Conservation (phyloP, 2,888 invertebrate genomes). For the Bellardia pandia region DNA sequence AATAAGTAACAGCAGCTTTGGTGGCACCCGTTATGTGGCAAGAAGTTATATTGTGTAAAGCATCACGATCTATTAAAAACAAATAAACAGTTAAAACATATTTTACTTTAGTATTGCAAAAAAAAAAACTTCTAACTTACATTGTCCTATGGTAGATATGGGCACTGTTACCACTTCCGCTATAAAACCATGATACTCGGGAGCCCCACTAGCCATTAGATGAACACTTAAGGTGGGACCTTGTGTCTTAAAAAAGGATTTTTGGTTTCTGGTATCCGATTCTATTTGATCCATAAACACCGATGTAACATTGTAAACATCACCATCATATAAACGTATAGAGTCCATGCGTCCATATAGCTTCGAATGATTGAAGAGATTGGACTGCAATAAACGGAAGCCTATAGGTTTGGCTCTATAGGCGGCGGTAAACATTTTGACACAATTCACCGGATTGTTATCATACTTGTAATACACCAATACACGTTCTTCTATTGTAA, state of each 20-base stretch:
- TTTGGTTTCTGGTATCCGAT: conserved; percentile 89
- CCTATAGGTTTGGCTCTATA: conserved; percentile 94
- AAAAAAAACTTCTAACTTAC: conserved; percentile 86
- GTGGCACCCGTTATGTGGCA: conserved; percentile 92
- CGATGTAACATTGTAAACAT: conserved; percentile 93
- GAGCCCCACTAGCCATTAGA: conserved; percentile 97
- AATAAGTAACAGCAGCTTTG: conserved; percentile 94
- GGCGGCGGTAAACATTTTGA: conserved; percentile 96
- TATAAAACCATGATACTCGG: conserved; percentile 96
- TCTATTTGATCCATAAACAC: conserved; percentile 89
- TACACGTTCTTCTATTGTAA: conserved; percentile 94
- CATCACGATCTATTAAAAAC: conserved; percentile 90
- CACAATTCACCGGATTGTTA: conserved; percentile 97
- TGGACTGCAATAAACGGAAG: conserved; percentile 94
- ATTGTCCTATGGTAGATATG: conserved; percentile 94
- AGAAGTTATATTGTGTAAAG: conserved; percentile 94
- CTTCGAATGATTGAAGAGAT: conserved; percentile 94
- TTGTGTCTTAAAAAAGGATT: conserved; percentile 90
- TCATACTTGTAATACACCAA: conserved; percentile 98
- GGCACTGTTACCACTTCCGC: conserved; percentile 98
- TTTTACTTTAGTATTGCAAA: background rate
- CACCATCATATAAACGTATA: conserved; percentile 95
- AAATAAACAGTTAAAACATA: background rate
- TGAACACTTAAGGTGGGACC: conserved; percentile 94
- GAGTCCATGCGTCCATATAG: conserved; percentile 93